Percentiles rank a stretch among this genome's conserved stretches.
These are phyloP conservation scores for Thoracochromis brauschi DNA, from an alignment of 2,113 vertebrate genomes.

Conservation along the genomic window DNA sequence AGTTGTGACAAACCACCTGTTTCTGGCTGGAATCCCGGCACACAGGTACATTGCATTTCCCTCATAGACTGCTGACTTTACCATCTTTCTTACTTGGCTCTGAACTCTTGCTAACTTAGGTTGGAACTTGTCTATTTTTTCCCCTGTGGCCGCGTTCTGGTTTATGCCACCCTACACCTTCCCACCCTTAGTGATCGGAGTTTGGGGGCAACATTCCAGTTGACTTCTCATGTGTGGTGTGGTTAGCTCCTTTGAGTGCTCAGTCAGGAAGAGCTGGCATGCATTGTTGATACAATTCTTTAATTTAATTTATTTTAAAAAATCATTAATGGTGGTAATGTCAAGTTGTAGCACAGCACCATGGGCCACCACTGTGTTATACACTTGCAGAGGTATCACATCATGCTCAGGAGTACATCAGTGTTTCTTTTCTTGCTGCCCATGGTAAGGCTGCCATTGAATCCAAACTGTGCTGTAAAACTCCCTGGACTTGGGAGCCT, in stretches of 20 bases:
- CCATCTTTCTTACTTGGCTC: background rate
- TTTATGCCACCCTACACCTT: background rate
- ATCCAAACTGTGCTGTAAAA: background rate
- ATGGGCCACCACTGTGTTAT: background rate
- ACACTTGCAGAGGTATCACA: background rate
- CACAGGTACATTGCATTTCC: background rate
- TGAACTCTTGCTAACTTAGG: background rate
- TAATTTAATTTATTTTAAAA: background rate
- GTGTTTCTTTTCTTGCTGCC: background rate
- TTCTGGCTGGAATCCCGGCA: background rate
- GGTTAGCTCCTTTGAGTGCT: background rate
- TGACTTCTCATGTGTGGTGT: background rate
- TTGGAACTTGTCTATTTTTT: background rate
- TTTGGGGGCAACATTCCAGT: background rate
- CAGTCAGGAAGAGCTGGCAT: accelerated
- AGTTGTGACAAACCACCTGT: background rate
- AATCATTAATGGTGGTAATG: background rate
- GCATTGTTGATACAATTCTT: background rate
- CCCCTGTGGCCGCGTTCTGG: background rate
- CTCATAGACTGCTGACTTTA: background rate
- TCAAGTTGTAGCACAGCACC: background rate
- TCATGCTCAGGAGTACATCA: background rate
- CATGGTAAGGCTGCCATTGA: background rate
- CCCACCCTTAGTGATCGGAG: background rate
- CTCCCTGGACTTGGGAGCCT: background rate